Evolutionary conservation across 2,797 vertebrate genomes (phyloP), one percentile per base, ranked within the genome.

Genomic region (Protosalanx chinensis): DNA sequence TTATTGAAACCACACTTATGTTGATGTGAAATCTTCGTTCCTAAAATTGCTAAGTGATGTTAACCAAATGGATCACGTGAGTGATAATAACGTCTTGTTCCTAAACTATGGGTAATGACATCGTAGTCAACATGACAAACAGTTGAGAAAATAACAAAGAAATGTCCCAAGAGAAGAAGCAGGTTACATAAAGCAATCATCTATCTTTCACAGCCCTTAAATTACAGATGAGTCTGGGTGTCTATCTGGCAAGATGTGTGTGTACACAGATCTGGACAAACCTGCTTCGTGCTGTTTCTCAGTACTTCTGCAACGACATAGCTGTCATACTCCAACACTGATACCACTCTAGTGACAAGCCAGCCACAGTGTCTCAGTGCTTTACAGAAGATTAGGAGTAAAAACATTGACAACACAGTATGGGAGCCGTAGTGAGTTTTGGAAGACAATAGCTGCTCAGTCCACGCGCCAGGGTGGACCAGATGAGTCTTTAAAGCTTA

Each of bases 231-330:
- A 30, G 32, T 56, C 8, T 51, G 0, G 27, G 18, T 53, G 5
- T 64, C 29, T 18, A 15, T 70, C 61, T 46, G 58, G 65, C 63
- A 65, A 79, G 41, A 33, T 3, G 51, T 78, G 62, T 68, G 70
- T 27, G 23, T 7, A 20, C 71, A 64, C 3, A 2, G 16, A 71
- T 76, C 64, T 72, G 74, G 76, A 76, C 65, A 72, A 75, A 87
- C 85, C 85, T 81, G 84, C 79, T 84, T 72, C 56, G 27, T 76
- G 61, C 83, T 72, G 70, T 57, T 74, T 78, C 84, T 84, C 83
- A 83, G 46, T 8, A 37, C 67, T 1, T 46, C 67, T 0, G 49
- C 51, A 63, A 27, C 5, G 29, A 18, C 82, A 81, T 82, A 75
- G 64, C 76, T 72, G 18, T 72, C 82, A 80, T 79, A 46, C 62